Base-by-base conservation (phyloP, 2,888 invertebrate species). In the Elysia crispata region DNA sequence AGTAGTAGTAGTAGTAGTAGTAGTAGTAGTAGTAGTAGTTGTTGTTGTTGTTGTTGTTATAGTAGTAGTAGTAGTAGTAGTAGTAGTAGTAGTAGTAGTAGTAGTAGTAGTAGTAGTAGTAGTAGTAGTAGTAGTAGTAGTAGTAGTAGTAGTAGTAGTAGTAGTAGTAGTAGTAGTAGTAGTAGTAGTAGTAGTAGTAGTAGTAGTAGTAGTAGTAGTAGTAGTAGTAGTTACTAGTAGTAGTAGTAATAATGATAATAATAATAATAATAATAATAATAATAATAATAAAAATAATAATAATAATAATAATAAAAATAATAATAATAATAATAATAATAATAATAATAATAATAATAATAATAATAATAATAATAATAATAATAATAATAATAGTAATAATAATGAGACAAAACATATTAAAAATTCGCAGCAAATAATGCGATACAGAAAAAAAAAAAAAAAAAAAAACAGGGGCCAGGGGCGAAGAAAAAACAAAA, bases 21-120 rank as follows among this genome's bases (percentile, higher is more conserved):
- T 54, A 54, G 54, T 54, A 54, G 54, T 54, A 54, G 54, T 54
- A 54, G 54, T 18, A 54, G 54, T 54, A 54, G 54, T 54, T 15
- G 54, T 54, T 15, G 20, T 54, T 15, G 54, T 54, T 15, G 54
- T 54, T 15, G 54, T 54, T 15, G 54, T 54, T 15, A 20, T 54
- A 54, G 54, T 54, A 54, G 54, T 54, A 54, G 54, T 54, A 54
- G 54, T 54, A 54, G 54, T 54, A 54, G 54, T 54, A 54, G 54
- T 54, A 54, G 54, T 54, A 54, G 54, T 15, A 54, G 54, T 54
- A 54, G 54, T 54, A 54, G 54, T 54, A 54, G 54, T 54, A 54
- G 54, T 54, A 54, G 54, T 54, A 54, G 54, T 54, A 54, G 54
- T 54, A 54, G 54, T 54, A 54, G 54, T 54, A 54, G 54, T 54